These are phyloP conservation scores for Nephrotoma flavescens DNA, from an alignment of 2,888 invertebrate species.

Conservation along the genomic window DNA sequence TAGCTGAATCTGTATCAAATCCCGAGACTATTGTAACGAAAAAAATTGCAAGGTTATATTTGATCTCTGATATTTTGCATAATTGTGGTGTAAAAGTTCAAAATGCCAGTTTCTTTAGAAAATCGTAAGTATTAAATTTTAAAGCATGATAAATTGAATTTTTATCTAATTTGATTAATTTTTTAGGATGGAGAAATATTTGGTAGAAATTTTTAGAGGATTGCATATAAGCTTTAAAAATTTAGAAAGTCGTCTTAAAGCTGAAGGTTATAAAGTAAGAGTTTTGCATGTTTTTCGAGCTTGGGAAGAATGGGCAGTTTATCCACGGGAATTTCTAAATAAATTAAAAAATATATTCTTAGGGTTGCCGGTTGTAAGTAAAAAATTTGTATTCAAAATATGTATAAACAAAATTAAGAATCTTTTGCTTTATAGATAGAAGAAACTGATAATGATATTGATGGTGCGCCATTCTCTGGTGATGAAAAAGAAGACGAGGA, in stretches of 20 bases:
- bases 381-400: not conserved
- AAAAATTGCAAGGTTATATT: conserved; percentile 84
- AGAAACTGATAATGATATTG: conserved; percentile 27
- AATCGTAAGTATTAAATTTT: conserved; percentile 45
- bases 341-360: conserved; percentile 81
- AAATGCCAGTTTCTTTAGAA: conserved; percentile 86
- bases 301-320: conserved; percentile 97
- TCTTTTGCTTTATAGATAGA: conserved; percentile 19
- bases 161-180: conserved; percentile 8
- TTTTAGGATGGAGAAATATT: conserved; percentile 65
- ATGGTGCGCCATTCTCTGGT: conserved; percentile 34
- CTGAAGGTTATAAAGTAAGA: conserved; percentile 89
- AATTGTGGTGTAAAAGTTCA: conserved; percentile 94
- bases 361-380: conserved; percentile 40
- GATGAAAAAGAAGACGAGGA: conserved; percentile 46
- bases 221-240: conserved; percentile 55
- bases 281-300: conserved; percentile 82
- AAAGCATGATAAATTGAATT: not conserved
- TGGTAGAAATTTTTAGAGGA: conserved; percentile 61
- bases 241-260: conserved; percentile 73
- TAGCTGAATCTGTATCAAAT: conserved; percentile 73
- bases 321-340: conserved; percentile 81
- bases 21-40: conserved; percentile 63
- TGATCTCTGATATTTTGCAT: conserved; percentile 92
- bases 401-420: not conserved